Conservation (phyloP, 64 coral and sea anemone genomes). For the Stichodactyla mertensii region DNA sequence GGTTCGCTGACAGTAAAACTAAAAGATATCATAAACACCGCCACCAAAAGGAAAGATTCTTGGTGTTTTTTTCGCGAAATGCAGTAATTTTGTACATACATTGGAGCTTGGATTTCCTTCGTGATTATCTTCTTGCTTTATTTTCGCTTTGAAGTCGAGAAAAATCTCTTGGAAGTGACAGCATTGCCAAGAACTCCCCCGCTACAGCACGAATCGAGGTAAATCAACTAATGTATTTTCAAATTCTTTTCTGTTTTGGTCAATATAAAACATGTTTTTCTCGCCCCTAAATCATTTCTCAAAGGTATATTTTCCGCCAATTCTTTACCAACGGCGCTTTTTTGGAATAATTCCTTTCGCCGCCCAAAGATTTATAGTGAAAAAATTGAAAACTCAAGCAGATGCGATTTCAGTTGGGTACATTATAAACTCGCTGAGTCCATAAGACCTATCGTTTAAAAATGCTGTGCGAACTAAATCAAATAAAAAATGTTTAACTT, state of each 20-base stretch:
- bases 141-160: background rate
- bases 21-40: background rate
- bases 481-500: slow-evolving; percentile 23
- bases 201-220: background rate
- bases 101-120: background rate
- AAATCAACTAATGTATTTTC: background rate
- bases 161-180: background rate
- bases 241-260: background rate
- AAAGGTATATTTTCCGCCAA: background rate
- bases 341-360: background rate
- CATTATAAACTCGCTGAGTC: background rate
- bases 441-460: background rate
- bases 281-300: background rate
- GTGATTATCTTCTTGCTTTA: background rate
- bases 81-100: background rate
- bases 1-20: background rate
- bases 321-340: background rate
- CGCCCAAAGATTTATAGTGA: background rate
- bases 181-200: background rate
- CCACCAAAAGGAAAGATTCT: background rate
- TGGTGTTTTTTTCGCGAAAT: background rate
- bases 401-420: background rate
- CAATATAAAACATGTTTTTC: background rate
- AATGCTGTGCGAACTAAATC: background rate
- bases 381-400: background rate